phyloP scores from a whole-genome alignment of 2,888 invertebrate species.

The Epistrophe grossulariae region DNA sequence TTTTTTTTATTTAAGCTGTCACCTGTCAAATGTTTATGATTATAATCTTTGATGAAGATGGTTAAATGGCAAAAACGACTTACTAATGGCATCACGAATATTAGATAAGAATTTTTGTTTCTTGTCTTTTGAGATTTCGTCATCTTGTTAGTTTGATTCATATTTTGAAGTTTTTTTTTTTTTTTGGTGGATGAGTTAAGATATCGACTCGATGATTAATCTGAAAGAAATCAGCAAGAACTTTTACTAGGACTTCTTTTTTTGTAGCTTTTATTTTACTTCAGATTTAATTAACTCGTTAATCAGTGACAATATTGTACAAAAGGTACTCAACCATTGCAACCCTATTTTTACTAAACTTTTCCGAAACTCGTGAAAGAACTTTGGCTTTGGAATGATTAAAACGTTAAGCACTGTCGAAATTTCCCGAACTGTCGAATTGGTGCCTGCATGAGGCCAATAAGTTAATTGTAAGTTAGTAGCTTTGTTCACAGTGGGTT shows the following conservation, averaged over 20 bases:
- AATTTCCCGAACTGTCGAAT: no score
- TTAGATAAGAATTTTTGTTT: not conserved
- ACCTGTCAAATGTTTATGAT: slow-evolving; percentile 29
- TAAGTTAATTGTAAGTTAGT: no score
- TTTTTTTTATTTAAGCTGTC: slow-evolving; percentile 15
- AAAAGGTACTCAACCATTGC: no score
- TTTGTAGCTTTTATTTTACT: no score
- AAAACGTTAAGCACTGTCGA: no score
- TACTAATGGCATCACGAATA: slow-evolving; percentile 22
- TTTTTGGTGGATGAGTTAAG: not conserved
- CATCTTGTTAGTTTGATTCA: slow-evolving; percentile 3
- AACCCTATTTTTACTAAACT: no score
- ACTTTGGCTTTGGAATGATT: no score
- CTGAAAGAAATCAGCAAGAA: not conserved
- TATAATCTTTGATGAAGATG: slow-evolving; percentile 19
- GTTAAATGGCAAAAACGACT: slow-evolving; percentile 21
- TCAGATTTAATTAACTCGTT: no score
- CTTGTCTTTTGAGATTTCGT: slow-evolving; percentile 3
- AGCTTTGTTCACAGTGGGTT: no score
- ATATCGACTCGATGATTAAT: not conserved
- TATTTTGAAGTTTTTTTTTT: not conserved
- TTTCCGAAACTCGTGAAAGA: no score
- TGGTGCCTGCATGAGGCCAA: no score
- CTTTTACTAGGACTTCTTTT: not conserved
- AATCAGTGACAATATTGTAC: no score